These are phyloP conservation scores for Chouioia cunea DNA, from an alignment of 2,888 invertebrate genomes.

Conservation along the genomic window DNA sequence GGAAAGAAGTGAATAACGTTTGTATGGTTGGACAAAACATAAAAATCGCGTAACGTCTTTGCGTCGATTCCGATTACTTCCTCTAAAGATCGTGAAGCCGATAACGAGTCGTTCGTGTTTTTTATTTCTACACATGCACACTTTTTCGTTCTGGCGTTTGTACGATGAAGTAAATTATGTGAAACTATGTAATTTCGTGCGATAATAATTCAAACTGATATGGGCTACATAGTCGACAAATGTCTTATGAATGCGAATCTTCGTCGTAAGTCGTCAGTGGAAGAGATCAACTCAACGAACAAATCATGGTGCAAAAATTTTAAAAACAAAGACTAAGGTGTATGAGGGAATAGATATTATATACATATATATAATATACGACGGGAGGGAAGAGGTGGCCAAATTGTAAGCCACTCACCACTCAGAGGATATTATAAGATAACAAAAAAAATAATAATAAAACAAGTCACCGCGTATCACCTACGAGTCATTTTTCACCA, in stretches of 20 bases:
- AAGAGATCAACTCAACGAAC: constrained; percentile 4
- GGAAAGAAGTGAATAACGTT: too few relatives aligned
- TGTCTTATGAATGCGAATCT: neutral
- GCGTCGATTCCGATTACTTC: constrained; percentile 33
- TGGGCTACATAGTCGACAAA: too few relatives aligned
- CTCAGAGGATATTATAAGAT: constrained; percentile 32
- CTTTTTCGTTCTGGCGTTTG: constrained; percentile 38
- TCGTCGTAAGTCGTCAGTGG: constrained; percentile 13
- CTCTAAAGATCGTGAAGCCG: constrained; percentile 37
- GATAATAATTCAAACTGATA: constrained; percentile 1
- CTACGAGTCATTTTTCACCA: constrained; percentile 47
- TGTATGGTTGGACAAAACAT: neutral
- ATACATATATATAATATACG: constrained; percentile 22
- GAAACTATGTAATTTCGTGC: constrained; percentile 36
- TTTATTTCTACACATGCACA: neutral
- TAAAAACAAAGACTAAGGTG: constrained; percentile 2
- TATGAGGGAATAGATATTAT: constrained; percentile 21
- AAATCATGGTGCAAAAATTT: constrained; percentile 18
- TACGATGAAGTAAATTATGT: constrained; percentile 40
- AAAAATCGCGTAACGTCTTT: constrained; percentile 12
- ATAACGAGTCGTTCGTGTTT: constrained; percentile 12
- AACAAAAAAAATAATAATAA: constrained; percentile 23
- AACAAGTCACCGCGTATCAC: constrained; percentile 45
- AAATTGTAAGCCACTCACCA: constrained; percentile 33
- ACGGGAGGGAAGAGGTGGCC: neutral